Percentiles rank a stretch among this genome's conserved stretches.
These are phyloP conservation scores for Arothron firmamentum DNA, from an alignment of 2,113 vertebrate genomes.

Conservation along the genomic window DNA sequence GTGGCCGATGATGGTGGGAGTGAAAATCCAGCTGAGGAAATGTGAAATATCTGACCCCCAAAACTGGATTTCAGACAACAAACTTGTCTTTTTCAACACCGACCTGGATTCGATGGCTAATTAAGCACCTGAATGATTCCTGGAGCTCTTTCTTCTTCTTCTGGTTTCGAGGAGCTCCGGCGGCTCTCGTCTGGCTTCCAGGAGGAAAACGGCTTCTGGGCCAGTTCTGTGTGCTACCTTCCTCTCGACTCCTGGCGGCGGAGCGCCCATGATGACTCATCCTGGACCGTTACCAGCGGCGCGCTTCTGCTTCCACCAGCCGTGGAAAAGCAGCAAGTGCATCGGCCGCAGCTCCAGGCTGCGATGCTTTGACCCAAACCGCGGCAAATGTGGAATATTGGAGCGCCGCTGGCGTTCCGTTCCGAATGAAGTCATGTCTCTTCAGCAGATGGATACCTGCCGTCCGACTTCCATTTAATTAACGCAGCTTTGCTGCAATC, in stretches of 20 bases:
- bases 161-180: too few relatives aligned
- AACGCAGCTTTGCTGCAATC: background rate
- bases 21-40: constrained; percentile 5
- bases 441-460: constrained; percentile 32
- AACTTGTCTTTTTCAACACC: background rate
- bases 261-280: constrained; percentile 48
- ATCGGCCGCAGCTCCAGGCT: constrained; percentile 24
- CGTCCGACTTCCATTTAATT: constrained; percentile 13
- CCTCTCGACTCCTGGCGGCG: constrained; percentile 27
- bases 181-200: too few relatives aligned
- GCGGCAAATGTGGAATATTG: constrained; percentile 40
- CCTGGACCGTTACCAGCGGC: constrained; percentile 37
- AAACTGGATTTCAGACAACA: constrained; percentile 1
- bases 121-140: background rate
- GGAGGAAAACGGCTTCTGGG: background rate
- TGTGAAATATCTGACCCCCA: background rate
- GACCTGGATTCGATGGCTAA: background rate
- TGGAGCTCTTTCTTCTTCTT: too few relatives aligned
- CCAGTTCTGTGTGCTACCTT: constrained; percentile 22
- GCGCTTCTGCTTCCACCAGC: constrained; percentile 40
- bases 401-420: constrained; percentile 10
- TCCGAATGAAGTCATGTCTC: constrained; percentile 48
- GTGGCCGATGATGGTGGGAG: constrained; percentile 50
- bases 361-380: constrained; percentile 30
- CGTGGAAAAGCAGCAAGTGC: constrained; percentile 42